Evolutionary conservation across 2,797 vertebrate genomes (phyloP).

Genomic region (Epinephelus malabaricus): DNA sequence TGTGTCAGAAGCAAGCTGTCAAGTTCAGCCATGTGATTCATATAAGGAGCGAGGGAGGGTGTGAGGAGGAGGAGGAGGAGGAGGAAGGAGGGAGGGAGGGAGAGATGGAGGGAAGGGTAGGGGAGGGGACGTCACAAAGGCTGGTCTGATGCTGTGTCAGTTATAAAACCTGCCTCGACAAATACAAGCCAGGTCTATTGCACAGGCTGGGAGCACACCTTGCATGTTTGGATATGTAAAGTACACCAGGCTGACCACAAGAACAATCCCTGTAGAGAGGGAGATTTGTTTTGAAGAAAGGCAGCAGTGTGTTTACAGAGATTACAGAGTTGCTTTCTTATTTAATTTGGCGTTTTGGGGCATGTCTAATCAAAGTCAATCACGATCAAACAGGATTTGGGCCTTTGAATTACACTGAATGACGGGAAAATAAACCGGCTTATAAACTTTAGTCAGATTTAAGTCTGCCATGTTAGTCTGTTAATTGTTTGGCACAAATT

Average conservation of each 20-base stretch:
- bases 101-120: neutral
- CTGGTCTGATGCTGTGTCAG: constrained; percentile 78
- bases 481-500: neutral
- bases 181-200: constrained; percentile 65
- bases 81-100: neutral
- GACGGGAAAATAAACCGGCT: neutral
- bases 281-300: constrained; percentile 34
- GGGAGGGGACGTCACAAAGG: constrained; percentile 74
- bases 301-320: constrained; percentile 15
- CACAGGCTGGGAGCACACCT: constrained; percentile 57
- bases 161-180: constrained; percentile 81
- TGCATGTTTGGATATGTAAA: constrained; percentile 46
- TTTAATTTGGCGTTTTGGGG: constrained; percentile 5
- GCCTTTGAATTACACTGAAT: constrained; percentile 15
- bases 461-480: too few species aligned
- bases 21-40: constrained; percentile 86
- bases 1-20: constrained; percentile 86
- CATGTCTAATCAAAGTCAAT: constrained; percentile 57
- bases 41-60: constrained; percentile 63
- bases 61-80: constrained; percentile 29
- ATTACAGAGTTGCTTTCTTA: constrained; percentile 49
- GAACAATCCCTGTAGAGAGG: constrained; percentile 23
- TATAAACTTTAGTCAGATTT: neutral
- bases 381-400: constrained; percentile 46
- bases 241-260: constrained; percentile 39